These are phyloP conservation scores for Aythya baeri DNA, from an alignment of 2,113 vertebrate genomes.

Conservation along the genomic window DNA sequence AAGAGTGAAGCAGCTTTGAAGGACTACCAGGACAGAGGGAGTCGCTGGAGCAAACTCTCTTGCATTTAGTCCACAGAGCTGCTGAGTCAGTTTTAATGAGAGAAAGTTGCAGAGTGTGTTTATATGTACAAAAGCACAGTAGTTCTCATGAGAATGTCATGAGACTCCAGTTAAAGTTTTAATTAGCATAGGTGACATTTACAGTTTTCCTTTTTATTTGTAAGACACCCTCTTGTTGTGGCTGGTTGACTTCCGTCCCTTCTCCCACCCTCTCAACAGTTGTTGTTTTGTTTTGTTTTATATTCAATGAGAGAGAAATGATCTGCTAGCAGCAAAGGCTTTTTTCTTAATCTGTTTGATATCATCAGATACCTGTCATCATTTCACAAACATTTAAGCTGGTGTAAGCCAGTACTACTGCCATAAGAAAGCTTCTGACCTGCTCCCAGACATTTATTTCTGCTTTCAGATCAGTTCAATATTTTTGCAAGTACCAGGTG, in stretches of 20 bases:
- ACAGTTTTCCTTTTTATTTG: neutral
- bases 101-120: neutral
- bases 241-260: neutral
- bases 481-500: neutral
- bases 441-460: neutral
- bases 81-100: neutral
- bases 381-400: neutral
- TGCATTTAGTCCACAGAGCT: neutral
- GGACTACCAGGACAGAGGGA: neutral
- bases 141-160: neutral
- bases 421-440: neutral
- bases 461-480: neutral
- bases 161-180: neutral
- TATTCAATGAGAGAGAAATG: neutral
- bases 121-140: neutral
- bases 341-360: neutral
- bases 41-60: neutral
- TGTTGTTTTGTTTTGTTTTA: neutral
- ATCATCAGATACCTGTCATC: neutral
- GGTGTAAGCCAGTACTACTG: neutral
- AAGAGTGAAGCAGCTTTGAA: neutral
- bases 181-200: neutral
- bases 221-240: neutral
- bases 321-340: neutral
- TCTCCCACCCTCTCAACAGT: neutral